These are phyloP conservation scores for Acrobeloides nanus DNA, from an alignment of 2,888 invertebrate species.

Conservation along the genomic window DNA sequence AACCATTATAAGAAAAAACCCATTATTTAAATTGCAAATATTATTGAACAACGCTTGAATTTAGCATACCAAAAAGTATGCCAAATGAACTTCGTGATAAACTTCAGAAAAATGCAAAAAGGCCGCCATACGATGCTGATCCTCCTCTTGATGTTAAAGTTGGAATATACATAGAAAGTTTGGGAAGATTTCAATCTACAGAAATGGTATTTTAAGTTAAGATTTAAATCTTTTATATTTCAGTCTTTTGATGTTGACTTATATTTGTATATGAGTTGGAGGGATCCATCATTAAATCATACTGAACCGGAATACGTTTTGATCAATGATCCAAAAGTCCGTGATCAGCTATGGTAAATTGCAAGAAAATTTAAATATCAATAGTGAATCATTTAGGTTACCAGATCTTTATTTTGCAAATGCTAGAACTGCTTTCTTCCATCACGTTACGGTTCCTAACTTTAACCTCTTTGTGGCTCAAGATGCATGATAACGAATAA, in stretches of 20 bases:
- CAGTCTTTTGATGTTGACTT: constrained; percentile 49
- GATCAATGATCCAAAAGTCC: constrained; percentile 35
- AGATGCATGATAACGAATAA: too few relatives aligned
- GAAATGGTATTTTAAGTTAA: constrained; percentile 19
- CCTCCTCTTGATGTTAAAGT: constrained; percentile 23
- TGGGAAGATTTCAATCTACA: constrained; percentile 22
- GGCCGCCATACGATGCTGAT: constrained; percentile 14
- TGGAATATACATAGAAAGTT: constrained; percentile 30
- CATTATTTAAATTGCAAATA: too few relatives aligned
- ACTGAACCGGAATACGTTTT: constrained; percentile 37
- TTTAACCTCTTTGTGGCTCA: constrained; percentile 45
- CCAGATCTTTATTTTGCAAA: constrained; percentile 46
- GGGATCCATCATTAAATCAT: constrained; percentile 26
- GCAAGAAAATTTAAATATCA: too few relatives aligned
- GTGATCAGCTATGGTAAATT: constrained; percentile 46
- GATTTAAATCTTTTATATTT: constrained; percentile 8
- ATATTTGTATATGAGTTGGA: constrained; percentile 32
- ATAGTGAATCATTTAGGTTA: constrained; percentile 34
- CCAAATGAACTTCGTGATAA: constrained; percentile 10
- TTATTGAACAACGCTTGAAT: too few relatives aligned
- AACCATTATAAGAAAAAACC: too few relatives aligned
- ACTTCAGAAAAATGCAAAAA: constrained; percentile 15
- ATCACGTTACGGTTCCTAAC: constrained; percentile 45
- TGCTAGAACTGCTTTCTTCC: constrained; percentile 17
- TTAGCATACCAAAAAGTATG: too few relatives aligned